Percentiles rank a stretch among this genome's conserved stretches.
Evolutionary conservation across 2,888 invertebrate species (phyloP).

Genomic region (Microctonus hyperodae): DNA sequence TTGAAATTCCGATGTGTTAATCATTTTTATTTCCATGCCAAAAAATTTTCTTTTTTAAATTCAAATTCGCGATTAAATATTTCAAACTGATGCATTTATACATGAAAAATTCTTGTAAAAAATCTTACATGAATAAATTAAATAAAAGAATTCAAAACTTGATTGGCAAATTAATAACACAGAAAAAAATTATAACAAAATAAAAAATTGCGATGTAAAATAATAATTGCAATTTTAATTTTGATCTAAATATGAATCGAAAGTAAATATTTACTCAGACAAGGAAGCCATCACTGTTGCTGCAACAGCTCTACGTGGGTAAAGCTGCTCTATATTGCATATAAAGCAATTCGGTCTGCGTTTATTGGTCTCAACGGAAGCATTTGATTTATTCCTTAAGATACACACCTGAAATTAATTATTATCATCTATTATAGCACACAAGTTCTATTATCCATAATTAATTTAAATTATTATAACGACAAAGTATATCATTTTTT

Average conservation of each 20-base stretch:
- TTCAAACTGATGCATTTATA: not conserved
- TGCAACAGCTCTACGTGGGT: constrained; percentile 9
- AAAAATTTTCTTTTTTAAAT: not conserved
- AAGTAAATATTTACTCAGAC: constrained; percentile 33
- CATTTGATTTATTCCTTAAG: not conserved
- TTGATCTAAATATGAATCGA: constrained; percentile 43
- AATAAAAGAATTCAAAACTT: not conserved
- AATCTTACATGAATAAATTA: too few species aligned
- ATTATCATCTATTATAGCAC: not conserved
- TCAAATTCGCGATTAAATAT: not conserved
- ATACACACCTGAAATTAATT: constrained; percentile 7
- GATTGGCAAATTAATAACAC: not conserved
- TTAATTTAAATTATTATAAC: too few species aligned
- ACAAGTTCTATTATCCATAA: not conserved
- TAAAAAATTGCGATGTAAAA: constrained; percentile 22
- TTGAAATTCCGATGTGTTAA: constrained; percentile 23
- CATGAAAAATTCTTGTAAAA: too few species aligned
- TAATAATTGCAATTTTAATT: constrained; percentile 14
- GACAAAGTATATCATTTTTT: not conserved
- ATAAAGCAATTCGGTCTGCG: constrained; percentile 10
- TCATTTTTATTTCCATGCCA: not conserved
- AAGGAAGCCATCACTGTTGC: constrained; percentile 6
- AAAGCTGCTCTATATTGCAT: constrained; percentile 3
- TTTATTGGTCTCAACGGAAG: not conserved
- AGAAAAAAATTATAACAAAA: constrained; percentile 3